These are phyloP conservation scores for Thamnophis sirtalis DNA, from an alignment of 2,113 vertebrate species.

Conservation along the genomic window DNA sequence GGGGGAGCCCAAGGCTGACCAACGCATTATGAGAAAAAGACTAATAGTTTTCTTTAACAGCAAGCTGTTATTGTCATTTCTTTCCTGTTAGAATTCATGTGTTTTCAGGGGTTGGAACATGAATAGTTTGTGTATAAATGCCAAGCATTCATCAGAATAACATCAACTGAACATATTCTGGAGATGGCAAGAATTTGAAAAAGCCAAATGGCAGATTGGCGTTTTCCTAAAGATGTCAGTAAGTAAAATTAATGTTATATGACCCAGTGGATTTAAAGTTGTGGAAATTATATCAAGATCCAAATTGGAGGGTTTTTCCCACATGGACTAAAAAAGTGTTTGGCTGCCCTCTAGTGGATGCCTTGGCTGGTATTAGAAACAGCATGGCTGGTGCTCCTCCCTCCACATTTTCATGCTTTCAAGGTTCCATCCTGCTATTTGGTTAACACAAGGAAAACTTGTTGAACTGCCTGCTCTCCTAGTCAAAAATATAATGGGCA, in stretches of 20 bases:
- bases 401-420: background rate
- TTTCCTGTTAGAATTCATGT: background rate
- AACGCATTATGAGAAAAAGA: background rate
- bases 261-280: background rate
- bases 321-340: background rate
- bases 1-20: background rate
- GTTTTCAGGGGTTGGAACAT: background rate
- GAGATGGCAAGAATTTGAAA: background rate
- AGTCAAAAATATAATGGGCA: background rate
- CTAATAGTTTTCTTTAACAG: background rate
- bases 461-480: background rate
- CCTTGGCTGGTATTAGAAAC: background rate
- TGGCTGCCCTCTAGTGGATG: background rate
- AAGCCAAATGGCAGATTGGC: rapidly evolving
- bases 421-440: background rate
- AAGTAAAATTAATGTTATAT: background rate
- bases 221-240: background rate
- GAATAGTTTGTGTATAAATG: background rate
- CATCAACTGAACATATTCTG: background rate
- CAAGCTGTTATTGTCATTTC: background rate
- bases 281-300: background rate
- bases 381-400: background rate
- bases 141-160: background rate
- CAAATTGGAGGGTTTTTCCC: background rate
- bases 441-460: background rate